Evolutionary conservation across 2,113 vertebrate genomes (phyloP).

Genomic region (Catharus bicknelli): DNA sequence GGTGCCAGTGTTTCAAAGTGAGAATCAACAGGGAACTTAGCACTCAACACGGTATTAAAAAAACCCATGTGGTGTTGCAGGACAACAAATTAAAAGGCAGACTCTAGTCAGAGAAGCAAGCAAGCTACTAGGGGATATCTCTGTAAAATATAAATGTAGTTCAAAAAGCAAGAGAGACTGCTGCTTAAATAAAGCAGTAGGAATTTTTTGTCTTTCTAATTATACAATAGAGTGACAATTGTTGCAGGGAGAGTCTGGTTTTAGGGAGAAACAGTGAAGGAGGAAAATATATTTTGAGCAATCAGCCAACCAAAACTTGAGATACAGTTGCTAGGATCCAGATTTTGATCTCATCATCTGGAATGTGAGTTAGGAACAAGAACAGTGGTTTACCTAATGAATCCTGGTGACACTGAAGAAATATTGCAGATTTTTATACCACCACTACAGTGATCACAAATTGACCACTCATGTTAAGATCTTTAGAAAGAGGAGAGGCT

Average conservation of each 20-base stretch:
- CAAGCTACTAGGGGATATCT: neutral
- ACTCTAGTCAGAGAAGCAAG: neutral
- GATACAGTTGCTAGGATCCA: neutral
- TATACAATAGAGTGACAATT: neutral
- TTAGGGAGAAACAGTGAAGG: neutral
- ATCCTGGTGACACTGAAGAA: neutral
- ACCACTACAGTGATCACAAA: neutral
- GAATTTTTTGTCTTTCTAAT: neutral
- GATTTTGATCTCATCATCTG: neutral
- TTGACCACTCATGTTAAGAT: neutral
- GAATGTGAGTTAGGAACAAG: neutral
- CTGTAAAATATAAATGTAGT: neutral
- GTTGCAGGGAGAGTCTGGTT: neutral
- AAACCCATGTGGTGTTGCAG: accelerated
- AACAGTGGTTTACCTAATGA: neutral
- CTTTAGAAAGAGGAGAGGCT: neutral
- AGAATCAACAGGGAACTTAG: neutral
- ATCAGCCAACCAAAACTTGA: neutral
- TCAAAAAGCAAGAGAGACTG: neutral
- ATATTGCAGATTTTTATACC: neutral
- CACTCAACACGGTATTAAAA: neutral
- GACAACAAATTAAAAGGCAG: neutral
- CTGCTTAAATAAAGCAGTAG: neutral
- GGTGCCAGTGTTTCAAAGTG: neutral
- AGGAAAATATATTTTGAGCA: too few relatives aligned